Percentiles rank a stretch among this genome's conserved stretches.
Conservation (phyloP, 2,113 vertebrate species). For the Leuciscus idus region DNA sequence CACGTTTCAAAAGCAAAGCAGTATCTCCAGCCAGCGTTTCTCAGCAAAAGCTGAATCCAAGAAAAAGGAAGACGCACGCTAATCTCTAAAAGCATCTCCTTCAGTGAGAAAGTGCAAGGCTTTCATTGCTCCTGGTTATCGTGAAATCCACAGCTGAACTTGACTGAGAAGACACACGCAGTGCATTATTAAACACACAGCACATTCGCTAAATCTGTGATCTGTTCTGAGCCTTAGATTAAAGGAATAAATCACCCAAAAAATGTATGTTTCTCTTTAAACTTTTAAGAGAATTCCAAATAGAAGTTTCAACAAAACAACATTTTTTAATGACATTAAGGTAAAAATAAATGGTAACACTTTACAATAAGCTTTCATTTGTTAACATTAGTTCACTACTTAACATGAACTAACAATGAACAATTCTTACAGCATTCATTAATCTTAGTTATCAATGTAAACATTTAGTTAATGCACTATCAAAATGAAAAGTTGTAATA, state of each 20-base stretch:
- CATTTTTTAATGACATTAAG: too few relatives aligned
- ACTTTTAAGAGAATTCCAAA: too few relatives aligned
- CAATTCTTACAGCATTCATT: too few relatives aligned
- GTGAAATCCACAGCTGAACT: not conserved
- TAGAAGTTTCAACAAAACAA: too few relatives aligned
- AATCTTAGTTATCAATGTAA: too few relatives aligned
- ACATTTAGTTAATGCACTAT: too few relatives aligned
- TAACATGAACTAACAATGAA: too few relatives aligned
- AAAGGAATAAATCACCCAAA: not conserved
- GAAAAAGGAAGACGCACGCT: not conserved
- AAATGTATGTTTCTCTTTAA: too few relatives aligned
- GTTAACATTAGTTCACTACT: too few relatives aligned
- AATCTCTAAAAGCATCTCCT: conserved; percentile 20
- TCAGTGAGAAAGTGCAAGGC: not conserved
- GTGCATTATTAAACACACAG: not conserved
- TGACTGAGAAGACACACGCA: not conserved
- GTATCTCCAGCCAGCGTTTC: conserved; percentile 47
- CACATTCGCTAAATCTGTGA: not conserved
- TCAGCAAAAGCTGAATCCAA: conserved; percentile 43
- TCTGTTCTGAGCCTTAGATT: not conserved
- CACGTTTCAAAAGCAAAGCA: conserved; percentile 54
- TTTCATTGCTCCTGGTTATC: not conserved
- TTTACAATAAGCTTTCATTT: too few relatives aligned
- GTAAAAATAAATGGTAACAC: too few relatives aligned
- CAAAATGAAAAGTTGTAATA: too few relatives aligned